phyloP scores from a whole-genome alignment of 2,113 vertebrate genomes.

The Sprattus sprattus region DNA sequence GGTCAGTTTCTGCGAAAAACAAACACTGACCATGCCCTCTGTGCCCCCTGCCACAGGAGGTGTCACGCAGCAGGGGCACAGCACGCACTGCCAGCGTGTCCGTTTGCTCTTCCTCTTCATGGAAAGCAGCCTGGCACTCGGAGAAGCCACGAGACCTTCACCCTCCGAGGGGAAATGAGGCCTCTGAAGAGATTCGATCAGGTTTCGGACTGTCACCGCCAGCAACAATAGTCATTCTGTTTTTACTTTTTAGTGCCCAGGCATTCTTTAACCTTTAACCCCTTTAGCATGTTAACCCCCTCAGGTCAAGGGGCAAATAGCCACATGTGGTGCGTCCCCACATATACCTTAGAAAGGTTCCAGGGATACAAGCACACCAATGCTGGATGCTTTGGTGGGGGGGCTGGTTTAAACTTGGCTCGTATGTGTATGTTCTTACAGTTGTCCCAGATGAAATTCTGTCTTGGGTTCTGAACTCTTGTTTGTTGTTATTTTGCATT shows the following conservation, averaged over 20 bases:
- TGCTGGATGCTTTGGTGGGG: not conserved
- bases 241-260: not conserved
- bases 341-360: not conserved
- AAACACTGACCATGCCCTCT: not conserved
- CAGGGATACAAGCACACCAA: not conserved
- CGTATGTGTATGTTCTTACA: not conserved
- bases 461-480: not conserved
- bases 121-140: not conserved
- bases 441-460: not conserved
- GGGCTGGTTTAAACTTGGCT: not conserved
- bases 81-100: not conserved
- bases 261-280: constrained; percentile 29
- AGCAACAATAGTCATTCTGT: constrained; percentile 55
- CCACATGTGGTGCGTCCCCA: not conserved
- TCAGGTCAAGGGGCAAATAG: constrained; percentile 42
- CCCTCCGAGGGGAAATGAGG: not conserved
- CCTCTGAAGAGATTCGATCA: not conserved
- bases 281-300: constrained; percentile 28
- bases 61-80: not conserved
- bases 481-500: not conserved
- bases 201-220: not conserved
- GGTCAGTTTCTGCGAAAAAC: not conserved
- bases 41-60: not conserved
- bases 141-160: not conserved
- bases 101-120: not conserved